Conservation (phyloP, 2,888 invertebrate species). For the Erpobdella octoculata region DNA sequence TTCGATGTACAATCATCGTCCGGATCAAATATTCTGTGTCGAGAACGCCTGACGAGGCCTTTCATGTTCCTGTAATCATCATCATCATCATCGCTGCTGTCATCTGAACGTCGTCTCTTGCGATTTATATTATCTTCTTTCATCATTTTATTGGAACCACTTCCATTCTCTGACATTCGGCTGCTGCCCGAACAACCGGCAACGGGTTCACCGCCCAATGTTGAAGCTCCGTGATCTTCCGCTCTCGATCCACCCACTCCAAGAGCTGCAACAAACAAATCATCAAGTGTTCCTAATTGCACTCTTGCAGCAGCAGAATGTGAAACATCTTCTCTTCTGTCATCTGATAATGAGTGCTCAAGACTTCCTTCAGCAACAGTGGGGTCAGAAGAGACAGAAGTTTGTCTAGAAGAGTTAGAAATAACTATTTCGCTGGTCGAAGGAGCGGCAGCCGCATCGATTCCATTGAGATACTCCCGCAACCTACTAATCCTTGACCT, state of each 20-base stretch:
- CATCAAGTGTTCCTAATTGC: not conserved
- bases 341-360: too few relatives aligned
- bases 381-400: not conserved
- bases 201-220: not conserved
- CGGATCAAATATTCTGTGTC: not conserved
- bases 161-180: too few relatives aligned
- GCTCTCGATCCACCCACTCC: not conserved
- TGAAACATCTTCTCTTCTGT: not conserved
- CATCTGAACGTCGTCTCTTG: not conserved
- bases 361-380: not conserved
- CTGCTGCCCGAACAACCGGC: not conserved
- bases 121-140: too few relatives aligned
- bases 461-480: not conserved
- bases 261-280: not conserved
- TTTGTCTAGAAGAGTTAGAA: not conserved
- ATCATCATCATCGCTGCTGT: slow-evolving; percentile 8
- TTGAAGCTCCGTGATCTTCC: not conserved
- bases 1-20: not conserved
- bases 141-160: too few relatives aligned
- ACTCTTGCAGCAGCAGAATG: not conserved
- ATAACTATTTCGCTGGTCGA: not conserved
- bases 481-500: not conserved
- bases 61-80: too few relatives aligned
- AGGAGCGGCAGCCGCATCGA: not conserved
- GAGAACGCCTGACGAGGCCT: not conserved